A percentile compares a stretch with the other conserved stretches of the same genome.
These are phyloP conservation scores for Strigamia transsilvanica DNA, from an alignment of 2,888 invertebrate species.

Conservation along the genomic window DNA sequence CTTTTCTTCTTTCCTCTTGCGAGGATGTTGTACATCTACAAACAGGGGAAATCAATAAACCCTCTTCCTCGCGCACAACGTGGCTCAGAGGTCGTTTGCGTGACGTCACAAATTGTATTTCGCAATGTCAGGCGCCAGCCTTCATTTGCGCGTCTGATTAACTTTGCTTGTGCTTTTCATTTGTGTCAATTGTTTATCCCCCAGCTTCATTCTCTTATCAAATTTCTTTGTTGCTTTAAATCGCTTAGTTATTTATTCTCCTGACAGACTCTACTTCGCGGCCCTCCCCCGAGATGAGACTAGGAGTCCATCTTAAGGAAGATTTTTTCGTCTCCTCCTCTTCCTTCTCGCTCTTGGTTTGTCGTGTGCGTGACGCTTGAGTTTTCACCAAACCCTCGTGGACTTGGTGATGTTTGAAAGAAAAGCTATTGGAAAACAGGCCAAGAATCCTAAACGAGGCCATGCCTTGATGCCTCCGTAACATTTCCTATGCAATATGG, in stretches of 20 bases:
- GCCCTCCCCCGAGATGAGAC: slow-evolving; percentile 14
- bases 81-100: slow-evolving; percentile 49
- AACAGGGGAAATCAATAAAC: slow-evolving; percentile 49
- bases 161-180: slow-evolving; percentile 47
- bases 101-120: slow-evolving; percentile 46
- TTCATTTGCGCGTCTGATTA: slow-evolving; percentile 45
- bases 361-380: slow-evolving; percentile 22
- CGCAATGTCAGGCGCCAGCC: slow-evolving; percentile 33
- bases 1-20: slow-evolving; percentile 26
- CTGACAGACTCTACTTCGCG: slow-evolving; percentile 16
- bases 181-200: slow-evolving; percentile 33
- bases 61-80: slow-evolving; percentile 22
- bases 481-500: not conserved
- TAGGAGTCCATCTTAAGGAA: slow-evolving; percentile 5
- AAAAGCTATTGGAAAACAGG: slow-evolving; percentile 40
- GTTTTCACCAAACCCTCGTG: slow-evolving; percentile 1
- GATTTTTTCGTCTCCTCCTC: not conserved
- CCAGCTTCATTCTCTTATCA: not conserved
- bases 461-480: not conserved
- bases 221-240: not conserved
- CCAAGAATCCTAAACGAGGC: slow-evolving; percentile 30
- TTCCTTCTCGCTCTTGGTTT: not conserved
- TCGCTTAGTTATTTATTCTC: slow-evolving; percentile 43
- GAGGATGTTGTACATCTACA: slow-evolving; percentile 49
- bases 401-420: not conserved